Conservation (phyloP, 1,140 invertebrate species). For the Pachyrhynchus sulphureomaculatus region DNA sequence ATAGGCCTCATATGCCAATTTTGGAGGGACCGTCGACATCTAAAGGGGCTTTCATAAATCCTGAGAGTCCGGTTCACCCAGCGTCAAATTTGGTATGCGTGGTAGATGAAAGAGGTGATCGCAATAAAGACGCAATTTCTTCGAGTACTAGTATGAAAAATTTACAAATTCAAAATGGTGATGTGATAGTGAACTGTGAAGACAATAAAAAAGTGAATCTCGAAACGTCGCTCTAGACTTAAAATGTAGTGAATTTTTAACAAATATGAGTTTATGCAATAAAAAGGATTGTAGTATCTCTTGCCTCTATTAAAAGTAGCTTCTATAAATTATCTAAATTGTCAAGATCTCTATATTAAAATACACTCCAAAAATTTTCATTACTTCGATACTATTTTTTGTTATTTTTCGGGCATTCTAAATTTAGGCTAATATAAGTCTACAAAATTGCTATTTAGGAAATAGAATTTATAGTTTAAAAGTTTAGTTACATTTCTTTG, state of each 20-base stretch:
- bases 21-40: slow-evolving; percentile 34
- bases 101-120: neutral
- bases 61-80: neutral
- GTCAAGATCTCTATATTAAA: no score
- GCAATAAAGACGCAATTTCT: neutral
- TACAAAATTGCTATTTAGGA: no score
- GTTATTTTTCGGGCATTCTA: neutral
- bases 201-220: slow-evolving; percentile 18
- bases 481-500: no score
- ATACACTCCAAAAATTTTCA: no score
- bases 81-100: slow-evolving; percentile 1
- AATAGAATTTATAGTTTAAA: no score
- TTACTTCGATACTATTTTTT: no score
- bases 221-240: slow-evolving; percentile 29
- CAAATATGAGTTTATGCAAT: neutral
- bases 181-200: slow-evolving; percentile 5
- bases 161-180: slow-evolving; percentile 3
- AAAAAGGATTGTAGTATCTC: neutral
- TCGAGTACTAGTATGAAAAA: neutral
- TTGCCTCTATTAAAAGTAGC: no score
- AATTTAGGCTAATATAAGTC: neutral
- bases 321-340: no score
- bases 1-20: slow-evolving; percentile 30
- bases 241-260: neutral
- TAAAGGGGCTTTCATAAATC: slow-evolving; percentile 15